Conservation (phyloP, 2,797 vertebrate genomes). For the Galagoides demidoff region DNA sequence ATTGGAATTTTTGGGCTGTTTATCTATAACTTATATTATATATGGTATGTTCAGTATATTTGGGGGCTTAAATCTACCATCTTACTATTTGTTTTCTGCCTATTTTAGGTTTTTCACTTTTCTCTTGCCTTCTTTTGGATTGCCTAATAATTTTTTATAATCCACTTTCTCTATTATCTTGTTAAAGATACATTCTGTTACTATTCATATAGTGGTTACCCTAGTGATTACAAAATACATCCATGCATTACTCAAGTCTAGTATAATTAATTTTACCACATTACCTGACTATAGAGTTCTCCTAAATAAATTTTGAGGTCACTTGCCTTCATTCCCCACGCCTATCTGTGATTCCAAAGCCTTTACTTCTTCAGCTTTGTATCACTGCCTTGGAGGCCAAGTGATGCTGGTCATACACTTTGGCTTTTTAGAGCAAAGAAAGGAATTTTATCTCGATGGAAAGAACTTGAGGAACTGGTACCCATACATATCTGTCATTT, state of each 20-base stretch:
- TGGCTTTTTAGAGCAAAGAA: neutral
- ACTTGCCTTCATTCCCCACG: neutral
- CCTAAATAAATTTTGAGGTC: conserved; percentile 32
- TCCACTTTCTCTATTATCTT: conserved; percentile 13
- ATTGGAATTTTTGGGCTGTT: conserved; percentile 1
- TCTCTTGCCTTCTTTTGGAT: conserved; percentile 10
- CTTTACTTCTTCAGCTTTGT: neutral
- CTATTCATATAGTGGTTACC: neutral
- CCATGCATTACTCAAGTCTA: neutral
- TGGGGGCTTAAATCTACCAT: neutral
- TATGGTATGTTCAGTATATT: neutral
- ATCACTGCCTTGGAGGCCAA: conserved; percentile 17
- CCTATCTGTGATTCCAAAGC: neutral
- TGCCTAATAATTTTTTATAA: conserved; percentile 11
- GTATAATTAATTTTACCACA: neutral
- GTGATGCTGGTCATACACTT: neutral
- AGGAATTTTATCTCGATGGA: conserved; percentile 30
- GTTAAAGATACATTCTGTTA: neutral
- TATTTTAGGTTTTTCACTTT: neutral
- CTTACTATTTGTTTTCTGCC: conserved; percentile 1
- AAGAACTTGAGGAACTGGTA: neutral
- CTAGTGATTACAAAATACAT: neutral
- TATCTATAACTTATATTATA: neutral
- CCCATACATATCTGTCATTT: neutral
- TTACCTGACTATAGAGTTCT: neutral